phyloP scores from a whole-genome alignment of 1,140 invertebrate species.

The Lepidurus packardi region DNA sequence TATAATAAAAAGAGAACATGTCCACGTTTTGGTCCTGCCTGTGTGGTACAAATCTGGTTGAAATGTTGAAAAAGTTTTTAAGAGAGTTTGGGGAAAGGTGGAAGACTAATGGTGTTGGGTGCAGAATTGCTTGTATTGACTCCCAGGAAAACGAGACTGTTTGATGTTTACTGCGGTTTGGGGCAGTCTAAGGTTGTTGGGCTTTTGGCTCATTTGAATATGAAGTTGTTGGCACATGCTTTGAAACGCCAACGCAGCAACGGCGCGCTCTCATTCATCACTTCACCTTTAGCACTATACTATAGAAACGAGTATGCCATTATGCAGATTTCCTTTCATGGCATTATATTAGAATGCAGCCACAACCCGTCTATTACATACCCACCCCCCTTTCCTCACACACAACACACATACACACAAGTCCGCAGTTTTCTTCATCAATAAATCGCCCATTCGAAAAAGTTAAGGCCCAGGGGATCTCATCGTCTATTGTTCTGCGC shows the following conservation, averaged over 20 bases:
- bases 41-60: background rate
- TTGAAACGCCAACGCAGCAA: slow-evolving; percentile 4
- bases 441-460: slow-evolving; percentile 10
- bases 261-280: background rate
- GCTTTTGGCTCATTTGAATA: background rate
- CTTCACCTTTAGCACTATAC: background rate
- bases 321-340: slow-evolving; percentile 22
- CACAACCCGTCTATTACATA: slow-evolving; percentile 17
- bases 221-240: slow-evolving; percentile 21
- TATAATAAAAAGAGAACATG: background rate
- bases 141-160: background rate
- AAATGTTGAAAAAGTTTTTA: background rate
- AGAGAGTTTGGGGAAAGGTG: background rate
- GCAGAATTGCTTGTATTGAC: slow-evolving; percentile 19
- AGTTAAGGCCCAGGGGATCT: background rate
- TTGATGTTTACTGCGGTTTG: slow-evolving; percentile 19
- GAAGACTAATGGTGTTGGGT: slow-evolving; percentile 14
- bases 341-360: slow-evolving; percentile 9
- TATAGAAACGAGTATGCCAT: slow-evolving; percentile 11
- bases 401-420: background rate
- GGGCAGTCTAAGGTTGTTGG: background rate
- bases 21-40: background rate
- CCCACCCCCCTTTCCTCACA: background rate
- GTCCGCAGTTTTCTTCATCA: background rate
- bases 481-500: background rate